Evolutionary conservation across 1,140 invertebrate genomes (phyloP), one percentile per base, ranked within the genome.

Genomic region (Tribolium madens): DNA sequence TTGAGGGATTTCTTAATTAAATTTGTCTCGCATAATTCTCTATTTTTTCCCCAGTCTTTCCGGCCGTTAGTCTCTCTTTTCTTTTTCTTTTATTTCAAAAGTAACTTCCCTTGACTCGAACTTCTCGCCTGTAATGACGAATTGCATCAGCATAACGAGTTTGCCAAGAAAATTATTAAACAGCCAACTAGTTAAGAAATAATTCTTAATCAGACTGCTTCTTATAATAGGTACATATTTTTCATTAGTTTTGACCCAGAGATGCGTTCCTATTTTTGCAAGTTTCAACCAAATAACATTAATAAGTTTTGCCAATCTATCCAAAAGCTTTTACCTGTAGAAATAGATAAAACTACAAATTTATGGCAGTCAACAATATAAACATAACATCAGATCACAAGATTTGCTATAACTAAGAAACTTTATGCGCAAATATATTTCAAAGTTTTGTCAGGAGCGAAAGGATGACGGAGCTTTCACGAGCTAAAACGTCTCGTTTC

Each of bases 1-100:
- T 64, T 48, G 33, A 42, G 15, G 60, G 53, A 64, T 75, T 75
- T 75, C 53, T 64, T 75, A 75, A 75, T 75, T 75, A 75, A 75
- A 75, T 75, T 75, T 64, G 73, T 75, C 53, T 47, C 15, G 73
- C 53, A 75, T 68, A 75, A 75, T 75, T 75, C 33, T 75, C 42
- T 71, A 71, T 71, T 71, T 71, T 52, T 71, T 64, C 57, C 36
- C 69, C 18, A 52, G 9, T 31, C 69, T 47, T 57, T 47, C 69
- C 69, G 69, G 57, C 57, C 57, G 21, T 64, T 64, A 64, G 69
- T 71, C 47, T 52, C 36, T 31, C 36, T 69, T 53, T 69, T 71
- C 42, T 52, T 64, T 64, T 64, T 26, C 47, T 71, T 71, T 71
- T 71, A 71, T 71, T 71, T 71, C 47, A n/a, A 47, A 71, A 71